Percentiles rank a stretch among this genome's conserved stretches.
phyloP scores from a whole-genome alignment of 2,113 vertebrate species.

The Pampusana beccarii region DNA sequence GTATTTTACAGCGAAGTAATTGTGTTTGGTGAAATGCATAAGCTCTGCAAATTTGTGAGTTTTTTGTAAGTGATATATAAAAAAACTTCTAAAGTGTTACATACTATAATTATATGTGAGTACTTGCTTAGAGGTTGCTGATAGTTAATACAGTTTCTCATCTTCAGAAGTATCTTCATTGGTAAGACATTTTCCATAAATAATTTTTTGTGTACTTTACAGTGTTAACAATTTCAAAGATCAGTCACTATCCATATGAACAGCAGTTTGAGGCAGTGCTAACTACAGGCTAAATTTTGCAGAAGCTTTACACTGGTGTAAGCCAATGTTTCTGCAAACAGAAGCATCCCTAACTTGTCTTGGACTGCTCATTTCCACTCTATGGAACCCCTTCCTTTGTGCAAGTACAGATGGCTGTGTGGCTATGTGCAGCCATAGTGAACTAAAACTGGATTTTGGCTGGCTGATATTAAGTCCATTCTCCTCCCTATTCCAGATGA shows the following conservation, averaged over 20 bases:
- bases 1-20: background rate
- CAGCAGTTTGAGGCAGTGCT: background rate
- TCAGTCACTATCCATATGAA: background rate
- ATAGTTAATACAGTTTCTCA: background rate
- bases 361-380: background rate
- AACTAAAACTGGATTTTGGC: background rate
- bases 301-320: background rate
- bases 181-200: background rate
- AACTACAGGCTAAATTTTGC: background rate
- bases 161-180: background rate
- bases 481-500: background rate
- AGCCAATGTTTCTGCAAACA: background rate
- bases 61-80: background rate
- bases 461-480: background rate
- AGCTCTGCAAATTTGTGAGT: background rate
- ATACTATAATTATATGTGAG: background rate
- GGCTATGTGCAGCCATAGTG: background rate
- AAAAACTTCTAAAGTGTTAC: background rate
- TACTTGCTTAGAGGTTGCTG: background rate
- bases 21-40: background rate
- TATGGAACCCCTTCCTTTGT: background rate
- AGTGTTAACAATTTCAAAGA: background rate
- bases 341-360: background rate
- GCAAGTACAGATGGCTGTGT: background rate
- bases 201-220: background rate